A percentile compares a stretch with the other conserved stretches of the same genome.
These are phyloP conservation scores for Anagyrus pseudococci DNA, from an alignment of 2,888 invertebrate genomes.

Conservation along the genomic window DNA sequence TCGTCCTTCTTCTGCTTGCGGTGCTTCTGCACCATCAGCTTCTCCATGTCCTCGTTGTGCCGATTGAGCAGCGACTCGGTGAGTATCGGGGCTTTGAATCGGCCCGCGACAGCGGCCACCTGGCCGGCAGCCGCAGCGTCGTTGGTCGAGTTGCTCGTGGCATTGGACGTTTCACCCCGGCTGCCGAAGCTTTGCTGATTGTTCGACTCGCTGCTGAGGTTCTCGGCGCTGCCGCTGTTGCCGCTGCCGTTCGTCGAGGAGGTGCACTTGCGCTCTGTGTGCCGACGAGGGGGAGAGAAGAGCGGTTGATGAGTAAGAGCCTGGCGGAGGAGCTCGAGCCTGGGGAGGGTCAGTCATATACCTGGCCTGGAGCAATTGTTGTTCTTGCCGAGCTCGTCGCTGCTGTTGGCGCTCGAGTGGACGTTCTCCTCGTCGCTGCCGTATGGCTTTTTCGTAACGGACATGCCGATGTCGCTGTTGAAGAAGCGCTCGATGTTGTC, in stretches of 20 bases:
- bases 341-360: too few relatives aligned
- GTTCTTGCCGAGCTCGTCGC: constrained; percentile 48
- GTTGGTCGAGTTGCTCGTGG: constrained; percentile 55
- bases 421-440: constrained; percentile 53
- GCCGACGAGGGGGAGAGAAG: too few relatives aligned
- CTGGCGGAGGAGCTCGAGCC: too few relatives aligned
- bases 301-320: too few relatives aligned
- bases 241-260: constrained; percentile 66
- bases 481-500: constrained; percentile 77
- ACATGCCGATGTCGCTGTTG: constrained; percentile 50
- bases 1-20: constrained; percentile 66
- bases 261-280: constrained; percentile 60
- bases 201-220: constrained; percentile 68
- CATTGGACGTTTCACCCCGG: constrained; percentile 62
- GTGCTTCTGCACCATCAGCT: constrained; percentile 75
- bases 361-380: constrained; percentile 18
- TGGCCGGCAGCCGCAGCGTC: constrained; percentile 8
- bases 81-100: constrained; percentile 65
- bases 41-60: constrained; percentile 86
- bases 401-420: constrained; percentile 44
- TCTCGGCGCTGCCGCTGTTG: constrained; percentile 68
- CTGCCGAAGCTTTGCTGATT: constrained; percentile 64
- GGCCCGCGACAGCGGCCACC: constrained; percentile 42
- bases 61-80: constrained; percentile 69
- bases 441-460: constrained; percentile 39